Conservation (phyloP, 2,888 invertebrate genomes). For the Leptinotarsa tumamoca region DNA sequence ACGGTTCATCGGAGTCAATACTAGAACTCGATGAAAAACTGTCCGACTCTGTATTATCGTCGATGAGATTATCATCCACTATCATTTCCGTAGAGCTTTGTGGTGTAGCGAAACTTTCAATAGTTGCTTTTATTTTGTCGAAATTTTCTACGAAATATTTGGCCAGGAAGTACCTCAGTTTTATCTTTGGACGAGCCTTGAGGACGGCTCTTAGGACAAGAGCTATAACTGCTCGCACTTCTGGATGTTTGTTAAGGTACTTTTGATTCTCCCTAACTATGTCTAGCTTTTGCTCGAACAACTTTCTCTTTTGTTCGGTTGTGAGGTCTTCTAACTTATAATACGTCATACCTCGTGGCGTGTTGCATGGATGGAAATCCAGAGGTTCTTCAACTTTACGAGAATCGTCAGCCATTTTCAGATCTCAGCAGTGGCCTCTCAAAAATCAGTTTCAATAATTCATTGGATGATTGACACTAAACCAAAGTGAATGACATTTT, state of each 20-base stretch:
- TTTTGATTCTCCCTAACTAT: conserved; percentile 27
- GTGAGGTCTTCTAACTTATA: conserved; percentile 28
- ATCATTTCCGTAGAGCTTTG: not conserved
- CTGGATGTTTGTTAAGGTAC: conserved; percentile 34
- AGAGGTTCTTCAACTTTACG: not conserved
- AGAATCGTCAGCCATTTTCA: conserved; percentile 23
- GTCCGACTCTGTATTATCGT: not conserved
- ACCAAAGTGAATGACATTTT: too few species aligned
- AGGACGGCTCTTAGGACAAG: conserved; percentile 21
- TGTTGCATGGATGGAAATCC: conserved; percentile 28
- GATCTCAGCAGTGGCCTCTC: not conserved
- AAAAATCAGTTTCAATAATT: too few species aligned
- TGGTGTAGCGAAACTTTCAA: not conserved
- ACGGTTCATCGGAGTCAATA: not conserved
- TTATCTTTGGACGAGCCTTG: conserved; percentile 27
- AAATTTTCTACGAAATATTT: conserved; percentile 30
- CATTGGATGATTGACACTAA: too few species aligned
- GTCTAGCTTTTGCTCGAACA: conserved; percentile 27
- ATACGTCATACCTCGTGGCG: conserved; percentile 29
- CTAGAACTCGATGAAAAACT: not conserved
- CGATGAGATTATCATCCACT: not conserved
- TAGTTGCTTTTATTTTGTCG: conserved; percentile 21
- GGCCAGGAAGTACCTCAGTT: conserved; percentile 26
- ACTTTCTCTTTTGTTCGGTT: conserved; percentile 7
- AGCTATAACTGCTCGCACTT: conserved; percentile 24